phyloP scores from a whole-genome alignment of 2,888 invertebrate genomes.

The Drosophila sordidula region DNA sequence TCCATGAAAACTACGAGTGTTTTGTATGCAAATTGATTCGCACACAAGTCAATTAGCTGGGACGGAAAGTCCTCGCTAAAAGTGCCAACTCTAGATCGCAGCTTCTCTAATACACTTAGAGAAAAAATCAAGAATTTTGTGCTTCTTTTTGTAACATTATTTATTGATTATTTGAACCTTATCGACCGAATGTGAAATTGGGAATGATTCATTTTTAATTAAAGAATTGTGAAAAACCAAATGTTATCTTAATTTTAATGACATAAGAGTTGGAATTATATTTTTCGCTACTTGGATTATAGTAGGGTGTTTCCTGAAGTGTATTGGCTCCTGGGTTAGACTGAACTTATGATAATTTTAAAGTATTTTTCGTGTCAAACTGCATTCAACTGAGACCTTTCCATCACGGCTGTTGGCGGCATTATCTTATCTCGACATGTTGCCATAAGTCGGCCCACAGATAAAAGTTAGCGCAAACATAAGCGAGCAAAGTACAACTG shows the following conservation, averaged over 20 bases:
- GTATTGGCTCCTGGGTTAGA: background rate
- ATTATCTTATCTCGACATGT: constrained; percentile 67
- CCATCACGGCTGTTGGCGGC: constrained; percentile 41
- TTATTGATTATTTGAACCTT: too few species aligned
- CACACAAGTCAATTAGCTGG: constrained; percentile 23
- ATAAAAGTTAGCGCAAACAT: constrained; percentile 53
- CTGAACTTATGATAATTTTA: background rate
- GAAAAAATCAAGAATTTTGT: too few species aligned
- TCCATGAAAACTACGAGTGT: constrained; percentile 51
- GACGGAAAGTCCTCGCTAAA: constrained; percentile 24
- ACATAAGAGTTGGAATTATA: too few species aligned
- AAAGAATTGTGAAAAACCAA: too few species aligned
- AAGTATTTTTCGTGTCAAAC: background rate
- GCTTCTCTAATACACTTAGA: background rate
- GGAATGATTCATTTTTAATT: background rate
- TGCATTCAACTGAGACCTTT: constrained; percentile 27
- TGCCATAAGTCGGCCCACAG: constrained; percentile 67
- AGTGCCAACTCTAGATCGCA: background rate
- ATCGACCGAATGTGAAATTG: background rate
- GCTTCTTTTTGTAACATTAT: too few species aligned
- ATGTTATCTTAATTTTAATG: too few species aligned
- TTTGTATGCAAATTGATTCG: constrained; percentile 50
- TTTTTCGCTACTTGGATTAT: background rate
- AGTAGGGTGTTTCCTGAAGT: background rate
- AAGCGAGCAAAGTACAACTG: constrained; percentile 7